Evolutionary conservation across 2,113 vertebrate species (phyloP).

Genomic region (Columba livia): DNA sequence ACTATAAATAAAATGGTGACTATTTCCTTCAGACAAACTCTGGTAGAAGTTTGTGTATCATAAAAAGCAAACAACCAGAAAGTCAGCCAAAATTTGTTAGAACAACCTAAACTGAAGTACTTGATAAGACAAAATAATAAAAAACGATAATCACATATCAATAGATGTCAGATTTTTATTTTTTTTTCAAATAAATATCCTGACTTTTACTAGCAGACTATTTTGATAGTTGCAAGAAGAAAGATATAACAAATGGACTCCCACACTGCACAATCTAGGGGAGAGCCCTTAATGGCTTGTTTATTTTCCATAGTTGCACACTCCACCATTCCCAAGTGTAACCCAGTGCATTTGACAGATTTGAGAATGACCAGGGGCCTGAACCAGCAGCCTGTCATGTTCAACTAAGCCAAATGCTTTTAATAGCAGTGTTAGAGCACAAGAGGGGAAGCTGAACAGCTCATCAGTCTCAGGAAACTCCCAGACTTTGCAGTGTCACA

Average conservation of each 20-base stretch:
- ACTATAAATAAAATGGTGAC: not conserved
- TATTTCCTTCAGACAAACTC: not conserved
- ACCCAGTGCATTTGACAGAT: not conserved
- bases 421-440: not conserved
- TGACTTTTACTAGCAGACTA: not conserved
- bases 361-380: not conserved
- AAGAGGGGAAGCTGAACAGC: not conserved
- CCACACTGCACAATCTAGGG: not conserved
- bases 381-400: not conserved
- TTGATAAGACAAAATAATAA: not conserved
- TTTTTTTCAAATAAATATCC: not conserved
- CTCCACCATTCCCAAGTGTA: not conserved
- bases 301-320: not conserved
- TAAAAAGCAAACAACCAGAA: not conserved
- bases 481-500: not conserved
- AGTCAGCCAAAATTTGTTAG: not conserved
- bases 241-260: not conserved
- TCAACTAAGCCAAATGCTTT: not conserved
- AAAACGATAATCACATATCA: not conserved
- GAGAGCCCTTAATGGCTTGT: not conserved
- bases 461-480: not conserved
- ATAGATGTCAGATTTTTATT: not conserved
- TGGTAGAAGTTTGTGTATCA: not conserved
- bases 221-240: not conserved
- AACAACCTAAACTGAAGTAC: not conserved